These are phyloP conservation scores for Alosa sapidissima DNA, from an alignment of 2,797 vertebrate species.

Conservation along the genomic window DNA sequence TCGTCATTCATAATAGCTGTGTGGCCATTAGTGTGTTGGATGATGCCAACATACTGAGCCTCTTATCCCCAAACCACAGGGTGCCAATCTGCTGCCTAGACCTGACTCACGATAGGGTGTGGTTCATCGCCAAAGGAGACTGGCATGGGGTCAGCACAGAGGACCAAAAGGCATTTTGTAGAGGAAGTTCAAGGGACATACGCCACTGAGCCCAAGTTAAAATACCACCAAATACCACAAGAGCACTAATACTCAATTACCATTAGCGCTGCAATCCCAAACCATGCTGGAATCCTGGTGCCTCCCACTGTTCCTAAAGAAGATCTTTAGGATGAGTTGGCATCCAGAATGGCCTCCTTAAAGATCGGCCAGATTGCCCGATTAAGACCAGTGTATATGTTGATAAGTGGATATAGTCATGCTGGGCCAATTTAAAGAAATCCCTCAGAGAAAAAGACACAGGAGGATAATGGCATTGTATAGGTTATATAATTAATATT, in stretches of 20 bases:
- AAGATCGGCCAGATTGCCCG: not conserved
- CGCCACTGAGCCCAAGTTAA: not conserved
- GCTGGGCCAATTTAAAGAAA: not conserved
- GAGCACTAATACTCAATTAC: not conserved
- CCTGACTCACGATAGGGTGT: constrained; percentile 17
- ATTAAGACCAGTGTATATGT: not conserved
- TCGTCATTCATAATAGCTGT: not conserved
- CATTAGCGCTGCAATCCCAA: not conserved
- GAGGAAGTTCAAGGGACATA: not conserved
- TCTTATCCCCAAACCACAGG: constrained; percentile 16
- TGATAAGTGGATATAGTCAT: constrained; percentile 2
- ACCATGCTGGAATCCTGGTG: not conserved
- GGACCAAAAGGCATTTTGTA: not conserved
- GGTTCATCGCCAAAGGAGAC: not conserved
- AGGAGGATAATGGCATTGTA: not conserved
- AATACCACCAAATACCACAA: not conserved
- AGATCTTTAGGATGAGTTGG: not conserved
- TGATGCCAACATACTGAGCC: not conserved
- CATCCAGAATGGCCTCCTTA: not conserved
- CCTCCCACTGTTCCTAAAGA: not conserved
- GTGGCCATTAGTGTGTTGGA: not conserved
- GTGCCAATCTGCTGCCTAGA: constrained; percentile 12
- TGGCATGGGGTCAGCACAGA: not conserved
- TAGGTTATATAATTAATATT: not conserved
- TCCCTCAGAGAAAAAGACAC: not conserved